Base-by-base conservation (phyloP, 1,140 invertebrate species). In the Drusus annulatus region DNA sequence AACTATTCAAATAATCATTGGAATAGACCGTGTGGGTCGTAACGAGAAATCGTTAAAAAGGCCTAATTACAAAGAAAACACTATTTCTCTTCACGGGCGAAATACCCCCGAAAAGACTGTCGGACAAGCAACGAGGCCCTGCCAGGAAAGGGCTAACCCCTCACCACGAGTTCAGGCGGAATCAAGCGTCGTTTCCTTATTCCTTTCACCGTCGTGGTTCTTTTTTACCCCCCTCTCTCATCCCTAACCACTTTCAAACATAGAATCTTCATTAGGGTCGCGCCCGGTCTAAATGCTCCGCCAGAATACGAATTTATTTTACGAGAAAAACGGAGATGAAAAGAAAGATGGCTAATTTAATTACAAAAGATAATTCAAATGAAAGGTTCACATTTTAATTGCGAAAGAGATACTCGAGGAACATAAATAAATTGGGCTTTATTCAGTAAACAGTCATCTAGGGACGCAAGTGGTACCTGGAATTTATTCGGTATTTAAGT, bases 301-400 rank as follows among this genome's bases (percentile, higher is more conserved):
- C 68, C 68, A 51, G 68, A 71, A 71, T 23, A 52, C 7, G 45
- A 52, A 23, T 71, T 71, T 71, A 71, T 71, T 71, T 71, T 71
- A 71, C 21, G 68, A 71, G 68, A 25, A 71, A 23, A 65, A 23
- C 17, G 17, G 50, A 71, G 68, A 25, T 71, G 68, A 15, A 71
- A 71, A 71, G 68, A 71, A 52, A 71, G 45, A 71, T 71, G 25
- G 68, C 45, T 71, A 71, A 71, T 71, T 71, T 71, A 71, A 71
- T 71, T 71, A 71, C 45, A 13, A 23, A 21, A 52, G 68, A 71
- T 71, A 71, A 52, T 71, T 71, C 68, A 71, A 71, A 71, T 19
- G 68, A 71, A 71, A 71, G 36, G 68, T 19, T 19, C 45, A 6
- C 68, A 50, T 23, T 71, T 71, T 71, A 71, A 71, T 71, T 71